Base-by-base conservation (phyloP, 2,113 vertebrate genomes). In the Phalacrocorax aristotelis region DNA sequence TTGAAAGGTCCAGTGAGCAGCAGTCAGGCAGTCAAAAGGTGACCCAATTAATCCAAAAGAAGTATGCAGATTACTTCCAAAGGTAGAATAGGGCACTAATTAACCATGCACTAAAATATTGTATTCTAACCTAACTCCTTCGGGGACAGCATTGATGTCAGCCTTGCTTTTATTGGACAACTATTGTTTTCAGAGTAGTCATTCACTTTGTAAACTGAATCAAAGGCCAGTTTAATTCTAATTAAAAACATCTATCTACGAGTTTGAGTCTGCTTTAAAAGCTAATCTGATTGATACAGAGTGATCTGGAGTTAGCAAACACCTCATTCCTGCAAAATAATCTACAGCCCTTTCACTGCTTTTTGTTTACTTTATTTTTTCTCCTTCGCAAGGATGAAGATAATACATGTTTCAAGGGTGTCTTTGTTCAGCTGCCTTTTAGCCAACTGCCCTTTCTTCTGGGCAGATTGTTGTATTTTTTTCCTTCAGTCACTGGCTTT, bases 401-500 rank as follows among this genome's bases (percentile, higher is more conserved):
- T 42, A 75, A 30, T 74, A 7, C 0, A 0, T 60, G 3, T 79
- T 82, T 85, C 21, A 38, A 72, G 17, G 6, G 6, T 72, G 10
- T 0, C 76, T 85, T 81, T 76, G 29, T 74, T 80, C 42, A 34
- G 6, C 80, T 82, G 14, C 46, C 30, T 23, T 83, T 79, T 26
- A 75, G 57, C 6, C 79, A 49, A 58, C 40, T 94, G n/a, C 13
- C 20, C 22, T 70, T 78, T 82, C 21, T 74, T 79, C 17, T 90
- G 40, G 26, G 30, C 22, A 52, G 22, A 27, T 13, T 61, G 34
- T 4, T 57, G 26, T 9, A 5, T 21, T 58, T 42, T 16, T 46
- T 10, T 42, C 16, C 26, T 30, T 86, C 36, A 40, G 20, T 60
- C 7, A 9, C 40, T 68, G 54, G 9, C 36, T 76, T 60, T 71